Evolutionary conservation across 2,797 vertebrate species (phyloP).

Genomic region (Lepus oiostolus): DNA sequence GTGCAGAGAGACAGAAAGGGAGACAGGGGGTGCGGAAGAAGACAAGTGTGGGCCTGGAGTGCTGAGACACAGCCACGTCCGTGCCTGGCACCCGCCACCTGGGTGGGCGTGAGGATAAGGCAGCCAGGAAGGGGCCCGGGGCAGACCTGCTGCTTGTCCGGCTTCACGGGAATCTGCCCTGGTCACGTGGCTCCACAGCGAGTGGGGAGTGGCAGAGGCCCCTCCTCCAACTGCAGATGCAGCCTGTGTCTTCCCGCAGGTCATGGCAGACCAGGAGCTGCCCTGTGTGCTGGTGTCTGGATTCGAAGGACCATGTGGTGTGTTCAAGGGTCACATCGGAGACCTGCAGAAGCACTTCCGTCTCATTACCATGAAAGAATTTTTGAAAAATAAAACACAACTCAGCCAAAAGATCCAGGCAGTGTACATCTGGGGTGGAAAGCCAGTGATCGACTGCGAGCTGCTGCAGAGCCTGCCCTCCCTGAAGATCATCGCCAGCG

Average conservation of each 20-base stretch:
- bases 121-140: too few species aligned
- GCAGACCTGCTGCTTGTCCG: background rate
- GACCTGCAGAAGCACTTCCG: conserved; percentile 88
- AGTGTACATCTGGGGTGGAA: conserved; percentile 87
- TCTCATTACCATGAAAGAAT: conserved; percentile 88
- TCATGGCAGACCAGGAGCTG: conserved; percentile 87
- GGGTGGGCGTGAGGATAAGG: too few species aligned
- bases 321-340: conserved; percentile 80
- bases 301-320: conserved; percentile 77
- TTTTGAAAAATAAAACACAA: conserved; percentile 86
- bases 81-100: too few species aligned
- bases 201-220: too few species aligned
- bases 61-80: too few species aligned
- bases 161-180: background rate
- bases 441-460: conserved; percentile 77
- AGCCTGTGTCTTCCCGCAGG: conserved; percentile 69
- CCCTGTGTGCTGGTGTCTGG: conserved; percentile 88
- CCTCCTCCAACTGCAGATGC: background rate
- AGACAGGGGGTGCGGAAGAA: too few species aligned
- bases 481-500: conserved; percentile 88
- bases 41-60: too few species aligned
- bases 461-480: conserved; percentile 88
- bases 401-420: conserved; percentile 89
- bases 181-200: too few species aligned
- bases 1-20: too few species aligned